Percentiles rank a stretch among this genome's conserved stretches.
These are phyloP conservation scores for Yponomeuta sedellus DNA, from an alignment of 2,888 invertebrate genomes.

Conservation along the genomic window DNA sequence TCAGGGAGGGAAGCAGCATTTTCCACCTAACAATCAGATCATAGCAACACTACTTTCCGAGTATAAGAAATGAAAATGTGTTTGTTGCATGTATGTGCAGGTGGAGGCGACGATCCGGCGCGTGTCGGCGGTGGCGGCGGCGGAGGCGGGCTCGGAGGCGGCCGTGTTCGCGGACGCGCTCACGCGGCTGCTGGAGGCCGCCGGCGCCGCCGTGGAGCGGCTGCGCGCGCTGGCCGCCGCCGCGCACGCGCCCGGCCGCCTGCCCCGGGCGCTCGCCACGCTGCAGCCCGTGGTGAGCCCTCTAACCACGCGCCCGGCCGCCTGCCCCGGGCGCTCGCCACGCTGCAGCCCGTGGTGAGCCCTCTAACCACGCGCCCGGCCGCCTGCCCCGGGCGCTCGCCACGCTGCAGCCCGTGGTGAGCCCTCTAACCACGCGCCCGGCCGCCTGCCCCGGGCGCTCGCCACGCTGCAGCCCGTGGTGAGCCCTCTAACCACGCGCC, in stretches of 20 bases:
- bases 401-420: constrained; percentile 44
- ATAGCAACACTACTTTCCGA: too few relatives aligned
- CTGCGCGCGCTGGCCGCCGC: constrained; percentile 9
- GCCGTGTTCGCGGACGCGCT: constrained; percentile 57
- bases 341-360: constrained; percentile 45
- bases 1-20: too few relatives aligned
- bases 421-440: constrained; percentile 28
- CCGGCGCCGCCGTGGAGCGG: constrained; percentile 39
- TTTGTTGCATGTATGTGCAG: constrained; percentile 29
- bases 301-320: constrained; percentile 26
- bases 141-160: constrained; percentile 28
- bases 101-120: constrained; percentile 40
- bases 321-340: constrained; percentile 23
- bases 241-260: constrained; percentile 25
- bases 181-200: constrained; percentile 55
- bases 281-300: constrained; percentile 44
- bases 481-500: too few relatives aligned
- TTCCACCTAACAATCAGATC: too few relatives aligned
- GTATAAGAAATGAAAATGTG: too few relatives aligned
- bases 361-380: constrained; percentile 26
- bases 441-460: constrained; percentile 23
- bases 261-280: constrained; percentile 24
- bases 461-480: constrained; percentile 44
- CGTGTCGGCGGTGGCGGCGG: constrained; percentile 35
- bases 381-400: constrained; percentile 23